Conservation (phyloP, 2,113 vertebrate genomes). For the Shinisaurus crocodilurus region DNA sequence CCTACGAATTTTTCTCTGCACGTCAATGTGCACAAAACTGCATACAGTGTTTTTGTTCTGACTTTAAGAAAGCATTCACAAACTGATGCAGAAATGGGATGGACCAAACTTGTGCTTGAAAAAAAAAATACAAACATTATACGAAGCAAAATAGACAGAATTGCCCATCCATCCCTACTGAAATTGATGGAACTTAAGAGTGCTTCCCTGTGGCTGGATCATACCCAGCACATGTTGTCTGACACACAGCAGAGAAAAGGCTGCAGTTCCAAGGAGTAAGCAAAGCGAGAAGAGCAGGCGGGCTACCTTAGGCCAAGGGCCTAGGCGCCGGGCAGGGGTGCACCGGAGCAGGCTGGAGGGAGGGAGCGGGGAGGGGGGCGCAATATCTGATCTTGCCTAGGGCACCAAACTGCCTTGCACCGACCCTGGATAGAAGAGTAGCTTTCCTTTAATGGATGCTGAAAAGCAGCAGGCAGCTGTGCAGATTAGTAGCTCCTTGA, state of each 20-base stretch:
- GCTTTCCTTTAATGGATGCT: not conserved
- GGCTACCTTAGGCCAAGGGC: no score
- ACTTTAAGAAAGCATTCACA: not conserved
- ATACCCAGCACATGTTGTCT: not conserved
- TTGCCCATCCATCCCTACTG: not conserved
- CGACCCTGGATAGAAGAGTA: not conserved
- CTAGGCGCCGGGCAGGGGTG: no score
- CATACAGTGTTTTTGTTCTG: not conserved
- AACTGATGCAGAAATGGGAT: not conserved
- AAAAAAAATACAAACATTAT: no score
- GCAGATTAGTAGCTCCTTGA: slow-evolving; percentile 2
- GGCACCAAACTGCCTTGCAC: no score
- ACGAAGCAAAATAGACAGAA: not conserved
- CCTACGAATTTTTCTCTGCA: not conserved
- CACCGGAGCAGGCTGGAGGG: no score
- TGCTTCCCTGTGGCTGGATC: not conserved
- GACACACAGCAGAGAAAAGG: not conserved
- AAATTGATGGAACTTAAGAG: not conserved
- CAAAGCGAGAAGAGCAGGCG: not conserved
- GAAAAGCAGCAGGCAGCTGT: not conserved
- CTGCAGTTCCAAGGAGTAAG: not conserved
- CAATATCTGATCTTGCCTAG: no score
- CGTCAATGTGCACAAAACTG: not conserved
- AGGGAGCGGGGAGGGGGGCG: no score
- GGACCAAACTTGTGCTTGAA: not conserved